Evolutionary conservation across 2,797 vertebrate species (phyloP), one percentile per base, ranked within the genome.

Genomic region (Silurus lanzhouensis): DNA sequence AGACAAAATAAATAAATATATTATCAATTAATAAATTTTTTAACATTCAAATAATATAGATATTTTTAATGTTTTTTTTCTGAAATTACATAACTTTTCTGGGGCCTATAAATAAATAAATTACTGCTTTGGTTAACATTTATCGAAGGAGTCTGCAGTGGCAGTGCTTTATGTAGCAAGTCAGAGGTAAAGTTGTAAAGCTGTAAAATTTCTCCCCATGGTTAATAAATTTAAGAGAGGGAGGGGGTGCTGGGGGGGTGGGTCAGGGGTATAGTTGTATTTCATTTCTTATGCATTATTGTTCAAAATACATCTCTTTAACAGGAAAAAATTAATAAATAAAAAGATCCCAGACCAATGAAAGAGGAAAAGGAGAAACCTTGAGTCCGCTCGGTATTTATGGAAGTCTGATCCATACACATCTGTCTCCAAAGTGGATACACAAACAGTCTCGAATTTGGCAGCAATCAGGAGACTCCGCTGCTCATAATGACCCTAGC

Each of bases 321-420:
- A 75, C 13, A 8, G n/a, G 2, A 52, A 38, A 38, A 38, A 38
- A 31, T 31, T 0, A 38, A 38, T 31, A 4, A 38, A 38, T 38
- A 38, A 38, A 38, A 38, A 38, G 38, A 22, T 71, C 44, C 52
- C 14, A 31, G 27, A 77, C 31, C 15, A 19, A 25, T 77, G 17
- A 31, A 76, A 58, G 17, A 58, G 55, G 25, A 44, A 31, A 76
- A 58, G 52, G 9, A 58, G 55, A 76, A 76, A 80, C 58, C 5
- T 38, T 75, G 38, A 68, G 68, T 86, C 60, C 25, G 52, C 38
- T 57, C 81, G 72, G 78, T 84, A 83, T 85, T 87, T 84, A 83
- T 87, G 44, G 25, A n/a, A 27, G 72, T 61, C 60, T 80, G 6
- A 74, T 75, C 71, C 67, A 67, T 61, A 82, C 72, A 74, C n/a